Conservation (phyloP, 2,113 vertebrate species). For the Corvus cornix region DNA sequence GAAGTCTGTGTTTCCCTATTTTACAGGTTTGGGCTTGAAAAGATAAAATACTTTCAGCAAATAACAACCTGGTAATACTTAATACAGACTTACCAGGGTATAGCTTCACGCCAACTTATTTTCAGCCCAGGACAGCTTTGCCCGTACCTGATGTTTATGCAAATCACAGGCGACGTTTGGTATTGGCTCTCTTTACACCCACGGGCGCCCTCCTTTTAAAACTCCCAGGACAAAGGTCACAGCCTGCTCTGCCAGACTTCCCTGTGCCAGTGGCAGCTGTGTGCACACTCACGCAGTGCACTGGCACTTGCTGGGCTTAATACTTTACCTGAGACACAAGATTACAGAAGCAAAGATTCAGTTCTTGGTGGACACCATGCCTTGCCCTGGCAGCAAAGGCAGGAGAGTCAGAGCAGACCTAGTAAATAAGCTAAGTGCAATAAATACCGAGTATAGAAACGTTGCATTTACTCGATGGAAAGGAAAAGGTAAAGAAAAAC, state of each 20-base stretch:
- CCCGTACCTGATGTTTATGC: fast-evolving
- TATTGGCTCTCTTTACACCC: no score
- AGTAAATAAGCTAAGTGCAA: neutral
- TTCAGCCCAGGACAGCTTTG: neutral
- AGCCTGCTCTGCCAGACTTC: neutral
- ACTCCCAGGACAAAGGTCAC: neutral
- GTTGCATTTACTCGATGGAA: neutral
- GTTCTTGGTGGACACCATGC: fast-evolving
- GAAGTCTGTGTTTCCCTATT: fast-evolving
- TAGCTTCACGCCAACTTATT: fast-evolving
- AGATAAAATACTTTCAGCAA: neutral
- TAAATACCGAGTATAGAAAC: neutral
- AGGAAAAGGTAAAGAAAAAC: neutral
- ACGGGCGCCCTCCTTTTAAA: neutral
- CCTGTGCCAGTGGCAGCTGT: neutral
- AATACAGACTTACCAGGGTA: neutral
- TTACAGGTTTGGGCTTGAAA: neutral
- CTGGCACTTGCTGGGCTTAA: neutral
- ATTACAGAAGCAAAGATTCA: neutral
- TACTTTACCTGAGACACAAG: neutral
- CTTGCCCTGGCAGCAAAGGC: neutral
- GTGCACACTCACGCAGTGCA: fast-evolving
- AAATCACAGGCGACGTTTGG: fast-evolving
- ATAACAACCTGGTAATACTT: neutral
- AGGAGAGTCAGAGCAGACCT: neutral